phyloP scores from a whole-genome alignment of 2,888 invertebrate genomes.

The Drosophila demipolita region DNA sequence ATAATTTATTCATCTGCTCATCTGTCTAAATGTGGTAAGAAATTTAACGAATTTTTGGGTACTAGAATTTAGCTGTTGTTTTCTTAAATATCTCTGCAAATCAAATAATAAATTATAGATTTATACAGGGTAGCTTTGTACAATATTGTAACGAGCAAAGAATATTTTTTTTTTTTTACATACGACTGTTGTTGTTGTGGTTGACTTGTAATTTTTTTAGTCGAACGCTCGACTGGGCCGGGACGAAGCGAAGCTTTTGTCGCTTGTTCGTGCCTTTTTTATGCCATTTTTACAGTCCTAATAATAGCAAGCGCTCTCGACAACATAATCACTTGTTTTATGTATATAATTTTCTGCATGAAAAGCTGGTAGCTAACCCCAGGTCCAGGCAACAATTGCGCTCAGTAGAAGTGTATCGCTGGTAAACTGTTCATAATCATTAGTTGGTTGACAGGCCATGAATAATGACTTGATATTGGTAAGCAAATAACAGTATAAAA shows the following conservation, averaged over 20 bases:
- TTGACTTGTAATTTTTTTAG: slow-evolving; percentile 46
- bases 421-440: slow-evolving; percentile 71
- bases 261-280: slow-evolving; percentile 48
- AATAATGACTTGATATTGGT: slow-evolving; percentile 76
- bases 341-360: slow-evolving; percentile 81
- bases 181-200: slow-evolving; percentile 28
- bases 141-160: not conserved
- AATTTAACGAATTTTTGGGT: not conserved
- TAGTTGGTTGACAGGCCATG: slow-evolving; percentile 68
- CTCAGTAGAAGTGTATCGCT: slow-evolving; percentile 29
- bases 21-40: not conserved
- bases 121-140: slow-evolving; percentile 1
- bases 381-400: not conserved
- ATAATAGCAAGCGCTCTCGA: slow-evolving; percentile 67
- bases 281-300: slow-evolving; percentile 62
- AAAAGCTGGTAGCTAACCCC: slow-evolving; percentile 48
- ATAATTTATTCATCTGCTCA: not conserved
- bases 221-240: slow-evolving; percentile 43
- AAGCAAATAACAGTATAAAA: slow-evolving; percentile 65
- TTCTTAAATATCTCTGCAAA: not conserved
- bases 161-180: not conserved
- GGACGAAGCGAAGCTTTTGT: slow-evolving; percentile 46
- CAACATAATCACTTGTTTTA: slow-evolving; percentile 77
- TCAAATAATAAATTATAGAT: too few species aligned
- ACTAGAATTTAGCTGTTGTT: not conserved